phyloP scores from a whole-genome alignment of 2,113 vertebrate genomes.

The Podarcis raffonei region DNA sequence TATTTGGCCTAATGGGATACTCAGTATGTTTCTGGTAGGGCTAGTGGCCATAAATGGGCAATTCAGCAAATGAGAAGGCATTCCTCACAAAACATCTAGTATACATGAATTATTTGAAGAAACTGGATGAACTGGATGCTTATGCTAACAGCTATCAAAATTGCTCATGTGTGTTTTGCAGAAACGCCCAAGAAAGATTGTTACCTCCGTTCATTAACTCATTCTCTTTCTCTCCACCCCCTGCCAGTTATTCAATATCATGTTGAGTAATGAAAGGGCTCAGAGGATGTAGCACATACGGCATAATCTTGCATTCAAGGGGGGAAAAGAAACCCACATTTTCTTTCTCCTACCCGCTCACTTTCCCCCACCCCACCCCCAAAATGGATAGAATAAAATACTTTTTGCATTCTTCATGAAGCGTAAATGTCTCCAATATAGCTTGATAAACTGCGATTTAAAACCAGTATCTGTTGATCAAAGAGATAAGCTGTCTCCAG shows the following conservation, averaged over 20 bases:
- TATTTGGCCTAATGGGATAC: not conserved
- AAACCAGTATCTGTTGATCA: constrained; percentile 67
- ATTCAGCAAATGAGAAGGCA: not conserved
- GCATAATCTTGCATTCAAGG: not conserved
- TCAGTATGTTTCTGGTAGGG: rapidly evolving
- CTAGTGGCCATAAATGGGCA: not conserved
- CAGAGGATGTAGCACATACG: not conserved
- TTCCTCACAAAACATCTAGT: not conserved
- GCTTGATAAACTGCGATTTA: constrained; percentile 71
- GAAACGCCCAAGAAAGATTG: not conserved
- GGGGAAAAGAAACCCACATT: not conserved
- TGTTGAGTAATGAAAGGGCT: not conserved
- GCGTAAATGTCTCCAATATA: constrained; percentile 43
- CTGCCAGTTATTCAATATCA: not conserved
- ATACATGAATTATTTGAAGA: not conserved
- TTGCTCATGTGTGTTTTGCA: constrained; percentile 9
- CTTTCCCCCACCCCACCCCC: not conserved
- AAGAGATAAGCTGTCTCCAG: constrained; percentile 72
- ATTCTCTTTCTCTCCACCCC: not conserved
- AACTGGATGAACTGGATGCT: not conserved
- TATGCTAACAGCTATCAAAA: constrained; percentile 21
- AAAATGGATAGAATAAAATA: constrained; percentile 36
- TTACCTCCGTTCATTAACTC: rapidly evolving
- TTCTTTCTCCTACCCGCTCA: not conserved
- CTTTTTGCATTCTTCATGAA: constrained; percentile 40